These are phyloP conservation scores for Caenorhabditis sp. DNA, from an alignment of 2,888 invertebrate genomes.

Conservation along the genomic window DNA sequence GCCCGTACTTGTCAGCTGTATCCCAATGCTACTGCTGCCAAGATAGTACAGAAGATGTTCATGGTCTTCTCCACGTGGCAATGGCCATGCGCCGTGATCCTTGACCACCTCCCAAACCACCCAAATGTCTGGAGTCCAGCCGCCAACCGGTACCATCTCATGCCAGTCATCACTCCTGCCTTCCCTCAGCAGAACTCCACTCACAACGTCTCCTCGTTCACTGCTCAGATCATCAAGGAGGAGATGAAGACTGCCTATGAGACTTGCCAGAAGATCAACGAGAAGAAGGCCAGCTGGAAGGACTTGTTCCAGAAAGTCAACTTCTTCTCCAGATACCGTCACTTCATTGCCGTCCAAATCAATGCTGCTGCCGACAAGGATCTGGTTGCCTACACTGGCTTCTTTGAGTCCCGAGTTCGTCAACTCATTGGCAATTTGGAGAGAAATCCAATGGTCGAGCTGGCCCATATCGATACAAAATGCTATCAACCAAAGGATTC, in stretches of 20 bases:
- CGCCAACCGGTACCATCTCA: slow-evolving; percentile 88
- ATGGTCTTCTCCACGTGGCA: slow-evolving; percentile 96
- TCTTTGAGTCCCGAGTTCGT: slow-evolving; percentile 94
- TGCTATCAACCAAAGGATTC: slow-evolving; percentile 87
- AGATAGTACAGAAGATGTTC: slow-evolving; percentile 98
- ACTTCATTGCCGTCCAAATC: slow-evolving; percentile 88
- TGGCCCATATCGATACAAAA: slow-evolving; percentile 97
- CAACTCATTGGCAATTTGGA: slow-evolving; percentile 92
- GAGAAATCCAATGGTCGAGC: slow-evolving; percentile 92
- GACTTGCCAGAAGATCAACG: slow-evolving; percentile 89
- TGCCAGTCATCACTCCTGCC: slow-evolving; percentile 99
- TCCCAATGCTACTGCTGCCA: slow-evolving; percentile 96
- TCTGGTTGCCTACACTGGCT: slow-evolving; percentile 78
- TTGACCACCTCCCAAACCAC: slow-evolving; percentile 93
- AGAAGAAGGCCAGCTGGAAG: slow-evolving; percentile 91
- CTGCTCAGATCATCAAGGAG: slow-evolving; percentile 93
- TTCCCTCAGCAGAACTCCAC: slow-evolving; percentile 99
- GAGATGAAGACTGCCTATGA: slow-evolving; percentile 90
- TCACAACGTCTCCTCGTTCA: slow-evolving; percentile 96
- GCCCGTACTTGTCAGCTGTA: slow-evolving; percentile 98
- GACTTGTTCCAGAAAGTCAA: slow-evolving; percentile 94
- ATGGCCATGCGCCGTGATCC: slow-evolving; percentile 99
- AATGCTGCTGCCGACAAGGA: slow-evolving; percentile 75
- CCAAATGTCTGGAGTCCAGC: slow-evolving; percentile 96
- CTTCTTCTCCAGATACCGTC: slow-evolving; percentile 88